Conservation (phyloP, 2,888 invertebrate genomes). For the Nymphalis c-album region DNA sequence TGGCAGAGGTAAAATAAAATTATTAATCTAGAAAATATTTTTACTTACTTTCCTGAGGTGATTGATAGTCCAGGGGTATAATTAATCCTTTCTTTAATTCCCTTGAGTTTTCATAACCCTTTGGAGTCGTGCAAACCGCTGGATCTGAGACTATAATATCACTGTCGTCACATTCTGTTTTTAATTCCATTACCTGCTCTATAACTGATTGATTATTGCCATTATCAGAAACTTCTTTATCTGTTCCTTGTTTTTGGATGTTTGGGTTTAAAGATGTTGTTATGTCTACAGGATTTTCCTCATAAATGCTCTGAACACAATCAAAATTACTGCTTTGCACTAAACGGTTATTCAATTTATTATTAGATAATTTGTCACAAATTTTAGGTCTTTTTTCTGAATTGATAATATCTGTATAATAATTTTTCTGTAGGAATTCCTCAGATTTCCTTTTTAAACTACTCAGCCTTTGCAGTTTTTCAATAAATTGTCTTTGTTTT, state of each 20-base stretch:
- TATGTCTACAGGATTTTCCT: conserved; percentile 65
- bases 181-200: conserved; percentile 61
- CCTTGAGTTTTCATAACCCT: conserved; percentile 61
- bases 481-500: conserved; percentile 72
- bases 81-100: conserved; percentile 63
- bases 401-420: conserved; percentile 63
- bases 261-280: conserved; percentile 58
- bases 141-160: conserved; percentile 74
- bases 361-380: conserved; percentile 62
- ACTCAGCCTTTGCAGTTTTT: conserved; percentile 71
- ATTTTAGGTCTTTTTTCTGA: conserved; percentile 71
- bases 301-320: conserved; percentile 62
- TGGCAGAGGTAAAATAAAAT: not conserved
- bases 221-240: conserved; percentile 57
- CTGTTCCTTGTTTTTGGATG: conserved; percentile 49
- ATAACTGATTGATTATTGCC: conserved; percentile 52
- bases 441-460: conserved; percentile 76
- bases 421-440: conserved; percentile 71
- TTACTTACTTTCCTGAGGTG: conserved; percentile 76
- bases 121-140: conserved; percentile 67
- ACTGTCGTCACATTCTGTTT: conserved; percentile 76
- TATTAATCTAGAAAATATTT: not conserved
- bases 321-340: conserved; percentile 60
- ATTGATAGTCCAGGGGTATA: conserved; percentile 64
- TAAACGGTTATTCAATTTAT: conserved; percentile 53